A percentile compares a stretch with the other conserved stretches of the same genome.
phyloP scores from a whole-genome alignment of 2,797 vertebrate genomes.

The Lepilemur septentrionalis region DNA sequence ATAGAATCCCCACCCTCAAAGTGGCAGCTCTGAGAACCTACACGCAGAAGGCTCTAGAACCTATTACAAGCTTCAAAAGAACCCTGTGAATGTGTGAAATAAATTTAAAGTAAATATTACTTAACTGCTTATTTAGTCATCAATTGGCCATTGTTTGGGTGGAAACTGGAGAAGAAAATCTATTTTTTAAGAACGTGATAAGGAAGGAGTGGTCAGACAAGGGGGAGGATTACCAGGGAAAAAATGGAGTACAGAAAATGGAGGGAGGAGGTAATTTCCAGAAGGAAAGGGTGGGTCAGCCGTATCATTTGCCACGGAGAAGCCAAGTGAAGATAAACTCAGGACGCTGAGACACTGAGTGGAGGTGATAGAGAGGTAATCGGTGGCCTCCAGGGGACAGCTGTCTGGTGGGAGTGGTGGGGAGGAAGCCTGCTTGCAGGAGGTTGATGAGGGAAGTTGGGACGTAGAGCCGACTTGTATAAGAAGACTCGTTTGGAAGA shows the following conservation, averaged over 20 bases:
- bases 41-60: neutral
- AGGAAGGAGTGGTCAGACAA: neutral
- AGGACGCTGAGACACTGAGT: neutral
- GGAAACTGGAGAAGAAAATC: neutral
- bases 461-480: neutral
- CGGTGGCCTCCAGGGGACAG: neutral
- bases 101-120: neutral
- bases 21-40: neutral
- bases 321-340: conserved; percentile 1
- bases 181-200: neutral
- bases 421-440: neutral
- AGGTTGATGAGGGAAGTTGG: neutral
- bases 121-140: neutral
- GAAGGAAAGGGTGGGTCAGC: neutral
- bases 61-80: neutral
- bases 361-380: neutral
- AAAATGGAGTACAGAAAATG: neutral
- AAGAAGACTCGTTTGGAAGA: neutral
- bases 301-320: neutral
- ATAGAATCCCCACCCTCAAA: neutral
- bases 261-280: conserved; percentile 11
- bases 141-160: conserved; percentile 5
- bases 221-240: neutral
- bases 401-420: neutral
- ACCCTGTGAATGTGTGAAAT: neutral